Evolutionary conservation across 2,888 invertebrate species (phyloP).

Genomic region (Ochropleura leucogaster): DNA sequence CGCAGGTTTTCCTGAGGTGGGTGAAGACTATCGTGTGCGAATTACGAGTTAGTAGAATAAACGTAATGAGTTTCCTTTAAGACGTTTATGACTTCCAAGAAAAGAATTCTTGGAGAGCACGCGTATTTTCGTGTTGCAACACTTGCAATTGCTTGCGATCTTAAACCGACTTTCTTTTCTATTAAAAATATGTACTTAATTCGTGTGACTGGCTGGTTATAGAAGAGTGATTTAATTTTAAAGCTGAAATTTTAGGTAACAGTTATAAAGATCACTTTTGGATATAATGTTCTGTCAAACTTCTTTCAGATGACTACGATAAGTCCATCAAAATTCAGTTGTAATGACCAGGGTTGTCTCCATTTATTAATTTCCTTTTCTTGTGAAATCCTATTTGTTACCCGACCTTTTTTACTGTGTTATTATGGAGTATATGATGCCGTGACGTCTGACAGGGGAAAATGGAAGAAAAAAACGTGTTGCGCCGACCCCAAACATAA

Average conservation of each 20-base stretch:
- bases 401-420: not conserved
- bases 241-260: no score
- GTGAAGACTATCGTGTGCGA: not conserved
- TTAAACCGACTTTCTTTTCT: not conserved
- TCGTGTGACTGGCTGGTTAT: no score
- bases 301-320: not conserved
- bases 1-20: constrained; percentile 25
- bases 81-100: constrained; percentile 1
- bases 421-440: no score
- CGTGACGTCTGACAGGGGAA: no score
- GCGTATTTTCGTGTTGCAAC: not conserved
- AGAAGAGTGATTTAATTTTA: no score
- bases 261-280: no score
- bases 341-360: not conserved
- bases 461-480: no score
- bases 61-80: constrained; percentile 18
- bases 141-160: not conserved
- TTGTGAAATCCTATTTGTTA: not conserved
- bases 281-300: not conserved
- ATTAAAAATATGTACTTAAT: no score
- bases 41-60: constrained; percentile 8
- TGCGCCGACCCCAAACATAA: no score
- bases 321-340: not conserved
- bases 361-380: not conserved
- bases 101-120: not conserved